Percentiles rank a stretch among this genome's conserved stretches.
phyloP scores from a whole-genome alignment of 2,888 invertebrate species.

The Bembecia ichneumoniformis region DNA sequence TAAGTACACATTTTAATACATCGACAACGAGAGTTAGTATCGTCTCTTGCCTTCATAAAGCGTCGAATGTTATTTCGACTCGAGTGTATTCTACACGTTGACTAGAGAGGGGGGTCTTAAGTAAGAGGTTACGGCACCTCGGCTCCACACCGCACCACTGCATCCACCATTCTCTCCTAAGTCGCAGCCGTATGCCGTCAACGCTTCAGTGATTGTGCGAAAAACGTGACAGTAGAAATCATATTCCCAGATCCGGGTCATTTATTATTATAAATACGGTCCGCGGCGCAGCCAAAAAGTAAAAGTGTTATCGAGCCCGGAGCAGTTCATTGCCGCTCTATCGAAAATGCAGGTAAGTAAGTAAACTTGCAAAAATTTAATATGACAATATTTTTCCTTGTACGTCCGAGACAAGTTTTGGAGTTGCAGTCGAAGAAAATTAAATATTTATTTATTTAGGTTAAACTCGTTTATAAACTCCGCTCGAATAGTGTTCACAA shows the following conservation, averaged over 20 bases:
- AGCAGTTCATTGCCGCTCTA: conserved; percentile 5
- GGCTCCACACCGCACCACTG: conserved; percentile 9
- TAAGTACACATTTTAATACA: too few relatives aligned
- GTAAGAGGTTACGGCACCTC: conserved; percentile 64
- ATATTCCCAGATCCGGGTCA: conserved; percentile 47
- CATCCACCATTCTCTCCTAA: conserved; percentile 48
- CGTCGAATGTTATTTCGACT: not conserved
- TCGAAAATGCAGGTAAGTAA: conserved; percentile 51
- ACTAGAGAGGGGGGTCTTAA: conserved; percentile 29
- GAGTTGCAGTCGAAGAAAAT: too few relatives aligned
- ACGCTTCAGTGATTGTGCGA: conserved; percentile 19
- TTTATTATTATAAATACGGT: conserved; percentile 24
- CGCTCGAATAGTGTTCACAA: too few relatives aligned
- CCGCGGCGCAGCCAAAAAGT: conserved; percentile 28
- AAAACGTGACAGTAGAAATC: conserved; percentile 34
- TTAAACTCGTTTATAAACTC: too few relatives aligned
- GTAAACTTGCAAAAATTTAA: not conserved
- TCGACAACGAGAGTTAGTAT: too few relatives aligned
- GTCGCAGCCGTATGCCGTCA: conserved; percentile 40
- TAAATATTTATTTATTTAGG: too few relatives aligned
- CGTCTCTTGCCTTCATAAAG: too few relatives aligned
- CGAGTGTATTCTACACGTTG: not conserved
- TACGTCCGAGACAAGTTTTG: too few relatives aligned
- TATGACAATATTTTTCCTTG: too few relatives aligned
- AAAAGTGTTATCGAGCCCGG: conserved; percentile 36